Conservation (phyloP, 2,797 vertebrate species). For the Tokudaia tokunoshimensis region DNA sequence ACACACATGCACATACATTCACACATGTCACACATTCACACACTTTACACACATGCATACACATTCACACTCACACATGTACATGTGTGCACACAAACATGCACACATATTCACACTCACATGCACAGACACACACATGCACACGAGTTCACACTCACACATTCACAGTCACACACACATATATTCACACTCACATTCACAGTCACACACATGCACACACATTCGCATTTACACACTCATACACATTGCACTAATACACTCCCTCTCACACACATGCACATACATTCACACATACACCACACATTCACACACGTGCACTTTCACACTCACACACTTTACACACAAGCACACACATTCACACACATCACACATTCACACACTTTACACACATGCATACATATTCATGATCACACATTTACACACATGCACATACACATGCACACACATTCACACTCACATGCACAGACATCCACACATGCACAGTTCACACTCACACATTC, state of each 20-base stretch:
- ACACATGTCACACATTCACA: neutral
- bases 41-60: no score
- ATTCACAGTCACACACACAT: neutral
- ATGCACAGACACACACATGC: neutral
- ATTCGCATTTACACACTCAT: neutral
- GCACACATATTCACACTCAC: no score
- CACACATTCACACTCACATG: neutral
- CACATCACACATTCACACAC: no score
- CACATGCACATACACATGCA: no score
- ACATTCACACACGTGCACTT: no score
- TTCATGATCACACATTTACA: neutral
- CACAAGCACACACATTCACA: no score
- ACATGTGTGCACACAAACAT: no score
- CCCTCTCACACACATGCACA: no score
- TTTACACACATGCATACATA: no score
- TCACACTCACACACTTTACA: neutral
- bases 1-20: neutral
- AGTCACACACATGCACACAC: neutral
- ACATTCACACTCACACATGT: no score
- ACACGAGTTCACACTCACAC: neutral
- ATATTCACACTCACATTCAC: neutral
- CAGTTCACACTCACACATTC: neutral
- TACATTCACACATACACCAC: neutral
- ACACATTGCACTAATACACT: neutral
- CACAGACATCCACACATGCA: neutral